phyloP scores from a whole-genome alignment of 2,888 invertebrate genomes.

The Phaonia tiefii region DNA sequence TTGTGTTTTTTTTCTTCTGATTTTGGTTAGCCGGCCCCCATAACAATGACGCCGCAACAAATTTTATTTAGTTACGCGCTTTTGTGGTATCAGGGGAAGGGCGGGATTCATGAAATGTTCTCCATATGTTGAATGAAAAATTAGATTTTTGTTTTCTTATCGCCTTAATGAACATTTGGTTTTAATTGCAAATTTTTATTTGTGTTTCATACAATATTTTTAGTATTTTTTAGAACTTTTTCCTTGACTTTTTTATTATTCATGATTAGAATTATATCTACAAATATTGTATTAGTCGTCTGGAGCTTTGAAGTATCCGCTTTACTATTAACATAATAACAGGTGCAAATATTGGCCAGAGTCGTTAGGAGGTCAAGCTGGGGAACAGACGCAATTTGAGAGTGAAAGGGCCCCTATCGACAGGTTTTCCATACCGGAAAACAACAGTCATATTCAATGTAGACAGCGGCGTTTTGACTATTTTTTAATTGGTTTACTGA shows the following conservation, averaged over 20 bases:
- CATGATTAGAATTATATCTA: conserved; percentile 22
- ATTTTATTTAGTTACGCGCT: conserved; percentile 57
- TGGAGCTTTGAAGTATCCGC: conserved; percentile 32
- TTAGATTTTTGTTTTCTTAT: no score
- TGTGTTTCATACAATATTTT: no score
- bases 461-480: no score
- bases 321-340: not conserved
- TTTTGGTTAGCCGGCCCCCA: conserved; percentile 39
- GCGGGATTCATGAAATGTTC: not conserved
- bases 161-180: no score
- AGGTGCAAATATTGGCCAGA: conserved; percentile 18
- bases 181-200: not conserved
- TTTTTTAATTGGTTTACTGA: no score
- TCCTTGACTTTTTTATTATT: conserved; percentile 25
- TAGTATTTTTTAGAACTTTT: not conserved
- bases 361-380: no score
- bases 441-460: no score
- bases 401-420: no score
- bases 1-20: conserved; percentile 15
- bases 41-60: conserved; percentile 57
- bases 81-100: conserved; percentile 1
- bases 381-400: no score
- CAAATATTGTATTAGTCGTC: conserved; percentile 33
- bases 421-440: no score
- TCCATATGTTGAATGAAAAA: conserved; percentile 12